These are phyloP conservation scores for Lymantria dispar DNA, from an alignment of 2,888 invertebrate genomes.

Conservation along the genomic window DNA sequence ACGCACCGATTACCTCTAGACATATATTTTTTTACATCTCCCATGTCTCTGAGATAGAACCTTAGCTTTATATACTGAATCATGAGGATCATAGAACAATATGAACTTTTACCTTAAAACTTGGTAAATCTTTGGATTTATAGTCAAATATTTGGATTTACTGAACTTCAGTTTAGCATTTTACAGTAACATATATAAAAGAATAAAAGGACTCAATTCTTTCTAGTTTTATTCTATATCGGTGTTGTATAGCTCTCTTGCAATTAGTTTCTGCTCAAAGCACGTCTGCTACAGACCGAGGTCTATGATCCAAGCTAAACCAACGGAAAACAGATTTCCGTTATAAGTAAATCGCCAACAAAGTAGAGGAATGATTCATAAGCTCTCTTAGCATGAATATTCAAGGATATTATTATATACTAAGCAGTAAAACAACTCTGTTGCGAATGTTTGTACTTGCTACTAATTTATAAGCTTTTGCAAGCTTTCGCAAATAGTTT, in stretches of 20 bases:
- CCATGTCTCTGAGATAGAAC: too few relatives aligned
- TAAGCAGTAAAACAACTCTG: slow-evolving; percentile 8
- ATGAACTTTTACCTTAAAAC: not conserved
- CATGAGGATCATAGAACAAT: too few relatives aligned
- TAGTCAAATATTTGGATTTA: too few relatives aligned
- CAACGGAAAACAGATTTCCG: slow-evolving; percentile 63
- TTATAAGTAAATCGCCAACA: slow-evolving; percentile 49
- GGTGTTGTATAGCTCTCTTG: slow-evolving; percentile 65
- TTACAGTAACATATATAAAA: too few relatives aligned
- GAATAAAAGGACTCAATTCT: too few relatives aligned
- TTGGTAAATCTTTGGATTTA: too few relatives aligned
- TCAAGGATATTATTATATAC: slow-evolving; percentile 27
- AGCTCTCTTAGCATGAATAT: slow-evolving; percentile 19
- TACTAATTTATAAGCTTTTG: not conserved
- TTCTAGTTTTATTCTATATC: slow-evolving; percentile 29
- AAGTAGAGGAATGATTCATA: slow-evolving; percentile 48
- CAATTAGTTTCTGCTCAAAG: slow-evolving; percentile 80
- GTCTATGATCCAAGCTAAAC: slow-evolving; percentile 71
- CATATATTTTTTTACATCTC: too few relatives aligned
- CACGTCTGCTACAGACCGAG: slow-evolving; percentile 71
- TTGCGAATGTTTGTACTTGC: slow-evolving; percentile 1
- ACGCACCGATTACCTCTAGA: too few relatives aligned
- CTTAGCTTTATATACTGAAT: too few relatives aligned
- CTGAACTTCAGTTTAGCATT: too few relatives aligned
- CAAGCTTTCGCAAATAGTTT: too few relatives aligned